phyloP scores from a whole-genome alignment of 2,888 invertebrate genomes.

The Lottia scabra region DNA sequence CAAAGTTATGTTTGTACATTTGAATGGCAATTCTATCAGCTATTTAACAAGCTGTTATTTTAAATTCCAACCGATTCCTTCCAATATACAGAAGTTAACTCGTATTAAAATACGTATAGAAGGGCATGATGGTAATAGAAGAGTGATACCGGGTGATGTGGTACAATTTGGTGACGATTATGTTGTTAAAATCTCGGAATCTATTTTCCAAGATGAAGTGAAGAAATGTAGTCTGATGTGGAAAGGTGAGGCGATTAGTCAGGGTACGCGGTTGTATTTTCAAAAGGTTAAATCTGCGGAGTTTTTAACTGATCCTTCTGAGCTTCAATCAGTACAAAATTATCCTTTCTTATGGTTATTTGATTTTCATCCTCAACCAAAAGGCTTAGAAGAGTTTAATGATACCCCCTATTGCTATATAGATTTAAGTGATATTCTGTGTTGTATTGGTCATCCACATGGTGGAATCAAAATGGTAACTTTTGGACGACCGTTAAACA shows the following conservation, averaged over 20 bases:
- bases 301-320: no score
- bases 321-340: no score
- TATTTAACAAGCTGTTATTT: background rate
- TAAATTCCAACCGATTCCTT: background rate
- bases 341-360: no score
- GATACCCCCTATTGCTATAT: background rate
- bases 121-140: background rate
- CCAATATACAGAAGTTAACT: background rate
- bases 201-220: background rate
- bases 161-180: background rate
- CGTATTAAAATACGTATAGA: background rate
- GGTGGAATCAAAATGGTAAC: background rate
- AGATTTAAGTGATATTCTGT: no score
- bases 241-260: background rate
- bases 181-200: background rate
- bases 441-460: background rate
- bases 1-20: background rate
- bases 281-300: background rate
- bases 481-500: background rate
- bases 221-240: background rate
- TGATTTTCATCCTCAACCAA: background rate
- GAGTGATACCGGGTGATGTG: background rate
- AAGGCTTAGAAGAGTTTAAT: background rate
- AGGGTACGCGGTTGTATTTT: background rate
- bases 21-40: background rate